These are phyloP conservation scores for Chaetogeoica ovagalla DNA, from an alignment of 2,888 invertebrate species.

Conservation along the genomic window DNA sequence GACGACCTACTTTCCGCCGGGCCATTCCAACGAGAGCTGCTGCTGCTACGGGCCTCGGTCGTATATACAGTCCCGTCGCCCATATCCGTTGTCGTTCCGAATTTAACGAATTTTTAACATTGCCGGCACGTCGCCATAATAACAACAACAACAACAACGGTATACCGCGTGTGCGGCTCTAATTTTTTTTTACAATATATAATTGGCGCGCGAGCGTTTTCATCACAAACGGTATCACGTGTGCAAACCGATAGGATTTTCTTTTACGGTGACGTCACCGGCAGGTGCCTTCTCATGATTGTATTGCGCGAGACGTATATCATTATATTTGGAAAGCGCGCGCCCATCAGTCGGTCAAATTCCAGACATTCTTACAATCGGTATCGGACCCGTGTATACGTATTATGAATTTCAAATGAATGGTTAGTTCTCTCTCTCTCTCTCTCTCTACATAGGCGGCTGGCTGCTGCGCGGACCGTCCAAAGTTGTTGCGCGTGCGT, in stretches of 20 bases:
- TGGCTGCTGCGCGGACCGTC: neutral
- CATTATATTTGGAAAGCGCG: slow-evolving; percentile 46
- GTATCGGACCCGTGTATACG: slow-evolving; percentile 49
- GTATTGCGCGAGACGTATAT: slow-evolving; percentile 10
- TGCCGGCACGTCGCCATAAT: slow-evolving; percentile 44
- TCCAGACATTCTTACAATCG: slow-evolving; percentile 41
- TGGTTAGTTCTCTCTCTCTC: too few relatives aligned
- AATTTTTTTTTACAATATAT: too few relatives aligned
- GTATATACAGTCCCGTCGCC: too few relatives aligned
- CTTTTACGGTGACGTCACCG: slow-evolving; percentile 22
- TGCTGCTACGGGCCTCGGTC: neutral
- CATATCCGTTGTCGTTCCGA: slow-evolving; percentile 18
- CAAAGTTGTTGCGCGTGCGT: slow-evolving; percentile 32
- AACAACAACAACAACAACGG: neutral
- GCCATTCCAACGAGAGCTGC: neutral
- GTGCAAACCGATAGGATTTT: neutral
- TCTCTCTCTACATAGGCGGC: neutral
- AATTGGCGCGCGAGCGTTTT: too few relatives aligned
- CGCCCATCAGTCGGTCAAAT: slow-evolving; percentile 47
- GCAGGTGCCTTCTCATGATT: neutral
- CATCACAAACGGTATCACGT: neutral
- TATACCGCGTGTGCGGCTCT: too few relatives aligned
- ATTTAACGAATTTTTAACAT: slow-evolving; percentile 40
- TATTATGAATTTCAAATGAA: slow-evolving; percentile 47
- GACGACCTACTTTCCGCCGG: slow-evolving; percentile 34